A percentile compares a stretch with the other conserved stretches of the same genome.
phyloP scores from a whole-genome alignment of 2,797 vertebrate species.

The Lutjanus campechanus region DNA sequence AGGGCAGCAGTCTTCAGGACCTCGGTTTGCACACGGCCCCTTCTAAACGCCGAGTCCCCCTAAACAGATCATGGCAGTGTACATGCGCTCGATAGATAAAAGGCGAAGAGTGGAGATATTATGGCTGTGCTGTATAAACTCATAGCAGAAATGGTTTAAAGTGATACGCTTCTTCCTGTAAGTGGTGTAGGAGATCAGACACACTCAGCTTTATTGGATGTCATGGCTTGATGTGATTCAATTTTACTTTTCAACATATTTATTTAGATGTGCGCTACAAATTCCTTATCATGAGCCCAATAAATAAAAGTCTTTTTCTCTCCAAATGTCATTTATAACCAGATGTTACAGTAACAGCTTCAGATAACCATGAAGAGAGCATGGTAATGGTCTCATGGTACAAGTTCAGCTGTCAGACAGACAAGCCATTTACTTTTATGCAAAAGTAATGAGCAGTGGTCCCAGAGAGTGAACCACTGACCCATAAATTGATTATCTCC shows the following conservation, averaged over 20 bases:
- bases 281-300: slow-evolving; percentile 49
- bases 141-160: slow-evolving; percentile 58
- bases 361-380: slow-evolving; percentile 46
- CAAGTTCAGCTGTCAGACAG: slow-evolving; percentile 60
- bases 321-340: slow-evolving; percentile 34
- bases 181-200: slow-evolving; percentile 63
- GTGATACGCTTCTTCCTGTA: slow-evolving; percentile 54
- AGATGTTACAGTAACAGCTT: slow-evolving; percentile 41
- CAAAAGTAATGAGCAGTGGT: slow-evolving; percentile 64
- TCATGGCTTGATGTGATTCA: slow-evolving; percentile 77
- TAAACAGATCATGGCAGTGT: slow-evolving; percentile 69
- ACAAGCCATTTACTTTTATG: slow-evolving; percentile 55
- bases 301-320: slow-evolving; percentile 42
- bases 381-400: slow-evolving; percentile 21
- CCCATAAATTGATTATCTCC: slow-evolving; percentile 71
- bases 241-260: slow-evolving; percentile 51
- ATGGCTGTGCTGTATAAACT: slow-evolving; percentile 60
- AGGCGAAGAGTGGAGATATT: slow-evolving; percentile 62
- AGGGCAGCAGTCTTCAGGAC: slow-evolving; percentile 71
- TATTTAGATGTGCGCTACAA: slow-evolving; percentile 48
- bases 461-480: slow-evolving; percentile 54
- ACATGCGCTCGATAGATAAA: slow-evolving; percentile 75
- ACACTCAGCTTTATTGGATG: slow-evolving; percentile 69
- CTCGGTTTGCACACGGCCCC: slow-evolving; percentile 65
- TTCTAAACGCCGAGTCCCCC: slow-evolving; percentile 64